phyloP scores from a whole-genome alignment of 2,113 vertebrate genomes.

The Climacteris rufus region DNA sequence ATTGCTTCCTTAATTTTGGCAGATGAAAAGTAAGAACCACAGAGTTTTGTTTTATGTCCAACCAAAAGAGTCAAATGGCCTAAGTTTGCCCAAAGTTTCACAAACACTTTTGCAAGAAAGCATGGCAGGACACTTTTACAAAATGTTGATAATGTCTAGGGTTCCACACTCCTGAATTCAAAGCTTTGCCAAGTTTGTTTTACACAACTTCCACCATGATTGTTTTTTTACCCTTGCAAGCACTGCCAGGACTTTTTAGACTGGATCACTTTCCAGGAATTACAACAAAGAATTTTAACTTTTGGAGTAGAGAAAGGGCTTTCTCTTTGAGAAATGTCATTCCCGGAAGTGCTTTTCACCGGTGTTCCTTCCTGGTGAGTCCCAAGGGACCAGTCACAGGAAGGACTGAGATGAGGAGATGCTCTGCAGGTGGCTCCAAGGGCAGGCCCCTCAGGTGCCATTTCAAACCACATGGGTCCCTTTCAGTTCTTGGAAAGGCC shows the following conservation, averaged over 20 bases:
- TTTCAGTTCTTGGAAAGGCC: background rate
- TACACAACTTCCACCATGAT: background rate
- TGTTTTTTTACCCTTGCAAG: background rate
- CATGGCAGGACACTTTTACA: background rate
- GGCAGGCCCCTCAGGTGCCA: fast-evolving
- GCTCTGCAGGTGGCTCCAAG: background rate
- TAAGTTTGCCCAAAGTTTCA: background rate
- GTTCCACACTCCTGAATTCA: background rate
- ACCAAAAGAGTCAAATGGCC: background rate
- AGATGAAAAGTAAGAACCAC: background rate
- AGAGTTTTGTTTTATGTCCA: background rate
- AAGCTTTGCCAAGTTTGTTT: background rate
- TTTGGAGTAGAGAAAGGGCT: background rate
- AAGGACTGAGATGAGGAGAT: background rate
- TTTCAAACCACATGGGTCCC: background rate
- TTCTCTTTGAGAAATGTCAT: background rate
- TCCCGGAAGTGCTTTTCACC: background rate
- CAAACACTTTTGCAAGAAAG: background rate
- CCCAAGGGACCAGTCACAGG: background rate
- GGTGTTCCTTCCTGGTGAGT: background rate
- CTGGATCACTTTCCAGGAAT: background rate
- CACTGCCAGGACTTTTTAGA: background rate
- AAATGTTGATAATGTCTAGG: background rate
- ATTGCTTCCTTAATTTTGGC: background rate
- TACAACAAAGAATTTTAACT: background rate